phyloP scores from a whole-genome alignment of 2,888 invertebrate species.

The Sinopyrophorus schimmeli region DNA sequence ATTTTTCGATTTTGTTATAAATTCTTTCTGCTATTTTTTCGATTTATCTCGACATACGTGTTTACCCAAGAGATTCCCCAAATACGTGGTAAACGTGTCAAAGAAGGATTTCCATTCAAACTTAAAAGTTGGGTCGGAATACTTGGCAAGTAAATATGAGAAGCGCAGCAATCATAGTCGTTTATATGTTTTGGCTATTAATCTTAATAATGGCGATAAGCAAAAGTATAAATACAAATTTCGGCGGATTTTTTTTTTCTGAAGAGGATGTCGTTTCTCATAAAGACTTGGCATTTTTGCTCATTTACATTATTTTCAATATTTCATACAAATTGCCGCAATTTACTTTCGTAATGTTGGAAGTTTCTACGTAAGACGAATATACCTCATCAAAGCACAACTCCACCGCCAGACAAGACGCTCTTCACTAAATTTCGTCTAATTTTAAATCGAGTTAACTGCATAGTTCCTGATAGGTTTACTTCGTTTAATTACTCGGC shows the following conservation, averaged over 20 bases:
- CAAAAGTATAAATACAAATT: constrained; percentile 3
- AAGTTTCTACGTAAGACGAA: constrained; percentile 1
- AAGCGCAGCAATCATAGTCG: too few relatives aligned
- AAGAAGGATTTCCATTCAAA: background rate
- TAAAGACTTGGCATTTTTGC: constrained; percentile 3
- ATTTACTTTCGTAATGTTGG: constrained; percentile 9
- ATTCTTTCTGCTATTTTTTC: constrained; percentile 1
- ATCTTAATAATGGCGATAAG: constrained; percentile 7
- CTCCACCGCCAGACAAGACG: constrained; percentile 10
- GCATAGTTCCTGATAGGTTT: constrained; percentile 12
- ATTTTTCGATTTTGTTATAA: background rate
- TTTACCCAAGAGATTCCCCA: constrained; percentile 4
- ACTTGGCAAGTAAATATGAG: background rate
- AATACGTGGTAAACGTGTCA: constrained; percentile 9
- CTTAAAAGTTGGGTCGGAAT: background rate
- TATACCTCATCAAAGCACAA: constrained; percentile 9
- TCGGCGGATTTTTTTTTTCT: background rate
- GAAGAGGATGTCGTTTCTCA: constrained; percentile 1
- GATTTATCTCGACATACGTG: constrained; percentile 4
- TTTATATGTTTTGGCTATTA: too few relatives aligned
- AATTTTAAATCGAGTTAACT: constrained; percentile 17
- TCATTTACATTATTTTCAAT: constrained; percentile 10
- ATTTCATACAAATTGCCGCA: constrained; percentile 15
- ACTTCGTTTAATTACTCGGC: constrained; percentile 8
- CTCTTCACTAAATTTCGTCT: constrained; percentile 6